These are phyloP conservation scores for Sycobia sp. DNA, from an alignment of 1,140 invertebrate species.

Conservation along the genomic window DNA sequence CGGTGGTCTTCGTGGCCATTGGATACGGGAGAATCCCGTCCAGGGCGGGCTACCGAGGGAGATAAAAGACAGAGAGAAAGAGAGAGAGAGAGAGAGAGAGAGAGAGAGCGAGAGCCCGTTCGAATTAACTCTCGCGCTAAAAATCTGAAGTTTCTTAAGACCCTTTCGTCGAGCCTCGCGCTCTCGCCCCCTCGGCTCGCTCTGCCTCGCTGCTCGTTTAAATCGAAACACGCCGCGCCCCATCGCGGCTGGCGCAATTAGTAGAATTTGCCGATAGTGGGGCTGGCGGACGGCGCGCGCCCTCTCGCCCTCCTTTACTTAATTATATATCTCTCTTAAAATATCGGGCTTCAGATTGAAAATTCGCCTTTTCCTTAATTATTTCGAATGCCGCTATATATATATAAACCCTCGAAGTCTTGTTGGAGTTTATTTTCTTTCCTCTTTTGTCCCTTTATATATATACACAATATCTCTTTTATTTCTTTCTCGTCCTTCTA, in stretches of 20 bases:
- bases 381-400: slow-evolving; percentile 48
- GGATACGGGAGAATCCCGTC: no score
- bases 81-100: no score
- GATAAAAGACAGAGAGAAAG: no score
- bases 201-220: no score
- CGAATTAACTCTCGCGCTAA: no score
- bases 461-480: slow-evolving; percentile 11
- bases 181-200: no score
- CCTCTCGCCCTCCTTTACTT: slow-evolving; percentile 32
- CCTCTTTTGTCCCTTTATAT: neutral
- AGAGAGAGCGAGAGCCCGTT: no score
- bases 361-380: slow-evolving; percentile 50
- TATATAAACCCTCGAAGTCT: slow-evolving; percentile 43
- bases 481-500: neutral
- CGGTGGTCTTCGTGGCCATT: no score
- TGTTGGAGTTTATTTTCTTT: slow-evolving; percentile 34
- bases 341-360: slow-evolving; percentile 57
- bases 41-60: no score
- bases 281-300: slow-evolving; percentile 19
- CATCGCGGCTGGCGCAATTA: slow-evolving; percentile 44
- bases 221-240: neutral
- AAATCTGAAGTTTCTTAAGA: slow-evolving; percentile 38
- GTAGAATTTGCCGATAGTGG: slow-evolving; percentile 46
- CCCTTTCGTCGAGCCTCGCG: slow-evolving; percentile 24
- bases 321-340: slow-evolving; percentile 55